A percentile compares a stretch with the other conserved stretches of the same genome.
phyloP scores from a whole-genome alignment of 1,140 invertebrate species.

The Drosophila sp. region DNA sequence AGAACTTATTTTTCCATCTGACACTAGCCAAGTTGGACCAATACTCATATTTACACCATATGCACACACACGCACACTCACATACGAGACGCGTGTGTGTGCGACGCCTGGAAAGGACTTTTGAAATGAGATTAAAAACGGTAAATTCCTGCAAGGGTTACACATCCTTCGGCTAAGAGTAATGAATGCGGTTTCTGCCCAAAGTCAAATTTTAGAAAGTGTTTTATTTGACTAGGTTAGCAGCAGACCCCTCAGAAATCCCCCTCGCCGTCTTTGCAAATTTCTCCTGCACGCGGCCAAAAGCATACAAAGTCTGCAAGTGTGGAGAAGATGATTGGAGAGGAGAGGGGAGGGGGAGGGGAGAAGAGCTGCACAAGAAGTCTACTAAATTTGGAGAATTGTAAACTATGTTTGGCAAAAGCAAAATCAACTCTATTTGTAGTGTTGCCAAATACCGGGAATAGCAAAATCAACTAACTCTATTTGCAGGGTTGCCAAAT shows the following conservation, averaged over 20 bases:
- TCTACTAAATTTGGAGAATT: constrained; percentile 5
- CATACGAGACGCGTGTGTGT: constrained; percentile 46
- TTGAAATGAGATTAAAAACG: constrained; percentile 83
- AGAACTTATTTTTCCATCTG: constrained; percentile 81
- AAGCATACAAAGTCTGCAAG: constrained; percentile 16
- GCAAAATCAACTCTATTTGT: not conserved
- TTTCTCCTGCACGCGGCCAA: constrained; percentile 1
- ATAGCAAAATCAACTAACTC: not conserved
- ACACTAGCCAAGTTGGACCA: constrained; percentile 75
- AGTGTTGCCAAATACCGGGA: constrained; percentile 14
- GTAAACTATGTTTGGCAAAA: not conserved
- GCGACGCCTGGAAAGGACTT: constrained; percentile 66
- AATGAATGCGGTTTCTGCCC: constrained; percentile 83
- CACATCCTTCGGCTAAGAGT: constrained; percentile 75
- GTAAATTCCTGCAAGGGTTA: constrained; percentile 80
- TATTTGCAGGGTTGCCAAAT: constrained; percentile 11
- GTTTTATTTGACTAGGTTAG: constrained; percentile 81
- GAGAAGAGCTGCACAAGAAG: not conserved
- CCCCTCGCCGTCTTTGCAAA: not conserved
- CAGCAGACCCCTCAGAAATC: constrained; percentile 27
- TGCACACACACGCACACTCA: constrained; percentile 32
- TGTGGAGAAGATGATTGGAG: not conserved
- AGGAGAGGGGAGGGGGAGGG: not conserved
- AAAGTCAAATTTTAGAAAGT: constrained; percentile 83
- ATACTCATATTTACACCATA: constrained; percentile 81